Conservation (phyloP, 2,113 vertebrate genomes). For the Nothoprocta pentlandii region DNA sequence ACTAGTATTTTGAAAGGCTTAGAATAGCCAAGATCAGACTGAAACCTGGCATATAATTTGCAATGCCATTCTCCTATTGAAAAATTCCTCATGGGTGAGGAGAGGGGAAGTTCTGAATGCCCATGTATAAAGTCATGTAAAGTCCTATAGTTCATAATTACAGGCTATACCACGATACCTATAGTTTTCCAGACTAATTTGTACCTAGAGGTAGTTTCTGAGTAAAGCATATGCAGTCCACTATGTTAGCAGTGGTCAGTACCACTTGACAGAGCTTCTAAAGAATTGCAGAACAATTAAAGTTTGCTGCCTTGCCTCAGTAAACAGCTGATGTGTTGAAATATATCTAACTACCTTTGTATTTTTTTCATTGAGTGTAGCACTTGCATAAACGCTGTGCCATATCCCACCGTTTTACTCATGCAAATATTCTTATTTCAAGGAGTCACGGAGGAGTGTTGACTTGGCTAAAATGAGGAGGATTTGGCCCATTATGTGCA, state of each 20-base stretch:
- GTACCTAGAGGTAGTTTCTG: neutral
- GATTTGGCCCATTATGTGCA: neutral
- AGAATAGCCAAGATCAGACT: neutral
- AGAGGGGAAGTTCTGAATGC: neutral
- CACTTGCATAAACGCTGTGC: neutral
- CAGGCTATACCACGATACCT: neutral
- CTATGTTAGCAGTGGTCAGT: neutral
- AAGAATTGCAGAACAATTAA: neutral
- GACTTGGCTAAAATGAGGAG: neutral
- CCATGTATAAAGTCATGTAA: neutral
- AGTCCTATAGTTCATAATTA: neutral
- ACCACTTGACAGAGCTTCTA: neutral
- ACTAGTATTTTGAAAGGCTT: conserved; percentile 24
- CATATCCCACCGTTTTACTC: neutral
- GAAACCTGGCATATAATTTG: conserved; percentile 27
- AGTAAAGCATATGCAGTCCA: neutral
- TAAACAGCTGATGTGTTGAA: neutral
- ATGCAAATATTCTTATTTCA: neutral
- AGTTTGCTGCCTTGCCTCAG: neutral
- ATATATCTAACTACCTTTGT: neutral
- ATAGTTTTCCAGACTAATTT: neutral
- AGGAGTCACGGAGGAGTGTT: neutral
- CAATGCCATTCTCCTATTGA: neutral
- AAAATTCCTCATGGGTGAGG: neutral
- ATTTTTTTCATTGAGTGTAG: neutral